phyloP scores from a whole-genome alignment of 1,140 invertebrate species.

The Trichogramma pretiosum region DNA sequence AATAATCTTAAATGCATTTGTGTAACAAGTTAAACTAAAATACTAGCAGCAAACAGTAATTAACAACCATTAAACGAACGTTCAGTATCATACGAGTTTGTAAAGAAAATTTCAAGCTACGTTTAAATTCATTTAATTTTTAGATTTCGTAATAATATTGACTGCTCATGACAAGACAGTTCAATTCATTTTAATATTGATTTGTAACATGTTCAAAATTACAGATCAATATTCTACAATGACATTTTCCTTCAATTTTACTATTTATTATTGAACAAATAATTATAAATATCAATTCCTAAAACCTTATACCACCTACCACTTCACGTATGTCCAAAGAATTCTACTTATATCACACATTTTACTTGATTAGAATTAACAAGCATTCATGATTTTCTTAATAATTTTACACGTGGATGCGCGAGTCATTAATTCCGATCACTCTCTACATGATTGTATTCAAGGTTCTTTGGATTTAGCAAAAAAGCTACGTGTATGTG shows the following conservation, averaged over 20 bases:
- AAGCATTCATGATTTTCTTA: no score
- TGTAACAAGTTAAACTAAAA: conserved; percentile 9
- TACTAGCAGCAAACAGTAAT: conserved; percentile 10
- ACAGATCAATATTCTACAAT: not conserved
- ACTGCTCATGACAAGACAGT: no score
- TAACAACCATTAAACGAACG: conserved; percentile 5
- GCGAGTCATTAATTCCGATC: no score
- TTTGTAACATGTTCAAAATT: no score
- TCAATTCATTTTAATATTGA: no score
- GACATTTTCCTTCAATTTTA: no score
- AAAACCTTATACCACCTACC: not conserved
- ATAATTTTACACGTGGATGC: no score
- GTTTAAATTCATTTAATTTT: not conserved
- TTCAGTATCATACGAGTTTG: conserved; percentile 1
- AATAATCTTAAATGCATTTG: conserved; percentile 8
- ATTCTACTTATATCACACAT: no score
- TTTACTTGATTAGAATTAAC: no score
- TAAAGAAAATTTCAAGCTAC: not conserved
- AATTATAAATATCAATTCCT: conserved; percentile 3
- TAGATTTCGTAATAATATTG: not conserved
- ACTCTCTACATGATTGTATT: no score
- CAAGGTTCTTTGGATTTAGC: conserved; percentile 28
- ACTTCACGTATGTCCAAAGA: no score
- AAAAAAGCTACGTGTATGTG: not conserved
- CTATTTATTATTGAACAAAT: no score